A percentile compares a stretch with the other conserved stretches of the same genome.
phyloP scores from a whole-genome alignment of 1,140 invertebrate genomes.

The Formica selysi region DNA sequence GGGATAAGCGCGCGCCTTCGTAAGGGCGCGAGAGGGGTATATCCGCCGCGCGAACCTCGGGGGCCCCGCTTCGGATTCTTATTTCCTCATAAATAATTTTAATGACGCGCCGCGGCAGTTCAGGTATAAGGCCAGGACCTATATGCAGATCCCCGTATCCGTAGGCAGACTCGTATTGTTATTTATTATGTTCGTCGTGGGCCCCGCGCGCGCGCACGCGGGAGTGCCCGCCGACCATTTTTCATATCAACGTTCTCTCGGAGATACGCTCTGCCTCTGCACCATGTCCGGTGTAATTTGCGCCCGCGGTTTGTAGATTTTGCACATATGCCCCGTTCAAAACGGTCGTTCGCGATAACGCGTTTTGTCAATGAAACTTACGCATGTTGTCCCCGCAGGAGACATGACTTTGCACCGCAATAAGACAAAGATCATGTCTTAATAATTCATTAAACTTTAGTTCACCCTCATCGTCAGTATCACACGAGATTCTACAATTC shows the following conservation, averaged over 20 bases:
- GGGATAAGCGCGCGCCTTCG: conserved; percentile 66
- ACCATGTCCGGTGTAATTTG: not conserved
- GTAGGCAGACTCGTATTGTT: conserved; percentile 81
- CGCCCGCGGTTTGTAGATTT: conserved; percentile 52
- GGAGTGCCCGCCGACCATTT: conserved; percentile 44
- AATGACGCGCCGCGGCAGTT: conserved; percentile 82
- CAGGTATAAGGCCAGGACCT: conserved; percentile 78
- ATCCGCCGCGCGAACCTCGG: conserved; percentile 48
- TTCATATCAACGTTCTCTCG: conserved; percentile 49
- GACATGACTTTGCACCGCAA: not conserved
- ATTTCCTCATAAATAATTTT: conserved; percentile 85
- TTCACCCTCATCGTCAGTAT: not conserved
- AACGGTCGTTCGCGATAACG: not conserved
- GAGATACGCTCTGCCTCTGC: not conserved
- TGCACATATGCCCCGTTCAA: not conserved
- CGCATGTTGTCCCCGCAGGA: not conserved
- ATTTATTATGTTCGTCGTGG: conserved; percentile 79
- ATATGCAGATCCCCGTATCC: conserved; percentile 72
- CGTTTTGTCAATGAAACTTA: conserved; percentile 4
- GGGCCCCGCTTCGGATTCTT: conserved; percentile 78
- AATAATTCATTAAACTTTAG: not conserved
- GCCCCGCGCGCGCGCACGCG: conserved; percentile 21
- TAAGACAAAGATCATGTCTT: not conserved
- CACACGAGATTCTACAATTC: not conserved
- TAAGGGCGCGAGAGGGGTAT: conserved; percentile 56